Evolutionary conservation across 2,797 vertebrate genomes (phyloP), one percentile per base, ranked within the genome.

Genomic region (Phataginus tetradactyla): DNA sequence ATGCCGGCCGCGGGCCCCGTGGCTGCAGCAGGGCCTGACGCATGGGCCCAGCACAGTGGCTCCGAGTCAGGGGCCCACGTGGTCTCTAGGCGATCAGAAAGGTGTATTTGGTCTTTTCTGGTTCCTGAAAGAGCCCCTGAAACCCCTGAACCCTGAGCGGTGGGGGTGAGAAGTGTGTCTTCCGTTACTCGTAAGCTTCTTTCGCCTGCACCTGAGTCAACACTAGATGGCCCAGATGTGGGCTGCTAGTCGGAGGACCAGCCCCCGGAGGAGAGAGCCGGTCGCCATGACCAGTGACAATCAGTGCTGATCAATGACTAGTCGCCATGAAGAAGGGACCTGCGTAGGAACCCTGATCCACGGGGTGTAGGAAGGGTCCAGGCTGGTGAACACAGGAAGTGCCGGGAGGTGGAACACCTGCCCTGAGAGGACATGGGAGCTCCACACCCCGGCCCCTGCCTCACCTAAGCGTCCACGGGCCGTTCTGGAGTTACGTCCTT

Each of bases 261-360:
- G 15, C 29, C 32, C 45, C 12, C 45, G 45, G 45, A 12, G 45
- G 45, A 45, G 45, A 45, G 45, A 45, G 45, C 45, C 11, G 11
- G 45, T 45, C 11, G 11, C 45, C 45, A 45, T 11, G 45, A 45
- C 11, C 45, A 45, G 45, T 45, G 45, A 45, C 3, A 12, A 12
- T 45, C 45, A 45, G 45, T 45, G 45, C 0, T 3, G 11, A 45
- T 2, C 45, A 45, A 12, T 45, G 45, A 45, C 45, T 11, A 45
- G 45, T 45, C 10, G 45, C 45, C 45, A 45, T 12, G 45, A 10
- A 12, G 45, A 45, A 45, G 45, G 45, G 12, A 45, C 10, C 55
- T 37, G 5, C 27, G 0, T 27, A 23, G 18, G 42, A 91, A 1
- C 13, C 78, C 42, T 51, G 29, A 34, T 37, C 0, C 0, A 61